Evolutionary conservation across 2,113 vertebrate genomes (phyloP), one percentile per base, ranked within the genome.

Genomic region (Garra rufa): DNA sequence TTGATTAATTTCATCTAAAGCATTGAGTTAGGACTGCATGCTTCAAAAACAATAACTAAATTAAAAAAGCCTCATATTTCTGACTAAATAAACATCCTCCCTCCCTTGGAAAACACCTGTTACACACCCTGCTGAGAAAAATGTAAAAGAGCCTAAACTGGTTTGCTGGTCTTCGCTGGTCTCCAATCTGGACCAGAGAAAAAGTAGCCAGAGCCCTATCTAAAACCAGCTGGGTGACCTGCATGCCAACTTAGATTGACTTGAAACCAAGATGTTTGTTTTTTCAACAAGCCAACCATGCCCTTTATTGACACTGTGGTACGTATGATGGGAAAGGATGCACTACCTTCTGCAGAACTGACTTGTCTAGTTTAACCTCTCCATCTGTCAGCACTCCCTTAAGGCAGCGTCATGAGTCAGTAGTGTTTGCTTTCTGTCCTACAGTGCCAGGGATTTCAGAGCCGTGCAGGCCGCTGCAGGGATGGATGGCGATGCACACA

Each of bases 401-500:
- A n/a, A 77, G 50, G 74, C 41, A 24, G 48, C 48, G 44, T 2
- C 28, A 21, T 34, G 50, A 9, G 44, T 74, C 71, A 85, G 86
- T 74, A 15, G 74, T 88, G 85, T 89, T 87, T 92, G 52, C 88
- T 71, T 91, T 41, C 30, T 85, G 86, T 88, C 57, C 79, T 59
- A 1, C 50, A 93, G 91, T 85, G 87, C 87, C 75, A 83, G 59
- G 87, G 90, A 90, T 89, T 90, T 90, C 65, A 91, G 88, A 86
- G 87, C 86, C 19, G 63, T 90, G 87, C 90, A 89, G 84, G 87
- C 91, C 17, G 24, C 43, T 50, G 82, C 57, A 74, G 92, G 91
- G 84, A 94, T 94, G 95, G 94, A 94, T 87, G 91, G 93, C 76
- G 89, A 86, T 67, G 90, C 89, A 7, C 88, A 87, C 90, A 86